Base-by-base conservation (phyloP, 2,113 vertebrate species). In the Aegithalos caudatus region DNA sequence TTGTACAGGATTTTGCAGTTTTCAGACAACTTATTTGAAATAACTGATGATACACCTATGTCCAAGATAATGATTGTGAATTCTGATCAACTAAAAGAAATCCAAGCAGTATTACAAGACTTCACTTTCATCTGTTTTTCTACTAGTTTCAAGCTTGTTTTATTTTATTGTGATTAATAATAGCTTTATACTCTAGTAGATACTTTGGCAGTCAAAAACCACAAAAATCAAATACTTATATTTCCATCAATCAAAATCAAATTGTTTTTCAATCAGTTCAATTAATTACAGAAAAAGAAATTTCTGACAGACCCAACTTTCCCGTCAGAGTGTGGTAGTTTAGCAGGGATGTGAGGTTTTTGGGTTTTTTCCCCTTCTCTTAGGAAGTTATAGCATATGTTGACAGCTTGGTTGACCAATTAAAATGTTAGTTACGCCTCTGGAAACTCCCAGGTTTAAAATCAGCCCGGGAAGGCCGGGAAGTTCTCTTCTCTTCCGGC, bases 121-220 rank as follows among this genome's bases (percentile, higher is more conserved):
- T 61, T 23, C n/a, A 2, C 1, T 17, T 80, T 86, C 40, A 58
- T n/a, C 12, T 51, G 25, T 15, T 28, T n/a, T 72, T 51, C 53
- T 62, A 53, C 28, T 40, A 58, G 18, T 14, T 85, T 67, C 31
- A 28, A 72, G 27, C 31, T 57, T 69, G 37, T 54, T 65, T 70
- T 25, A 50, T n/a, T 65, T 56, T n/a, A 35, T 38, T 27, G 23
- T 0, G 0, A 57, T 28, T 29, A 76, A 14, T 0, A 85, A 8
- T 25, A 62, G 10, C 47, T 74, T 45, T 29, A 76, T 20, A 50
- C 35, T 64, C 11, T n/a, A 57, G 28, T 31, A 84, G 38, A 19
- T 72, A 57, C 28, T 81, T 40, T 8, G 20, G 27, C 22, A 44
- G 38, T 44, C 31, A 62, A 69, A 90, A 80, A 10, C 0, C 8